phyloP scores from a whole-genome alignment of 2,113 vertebrate species.

The Indicator indicator region DNA sequence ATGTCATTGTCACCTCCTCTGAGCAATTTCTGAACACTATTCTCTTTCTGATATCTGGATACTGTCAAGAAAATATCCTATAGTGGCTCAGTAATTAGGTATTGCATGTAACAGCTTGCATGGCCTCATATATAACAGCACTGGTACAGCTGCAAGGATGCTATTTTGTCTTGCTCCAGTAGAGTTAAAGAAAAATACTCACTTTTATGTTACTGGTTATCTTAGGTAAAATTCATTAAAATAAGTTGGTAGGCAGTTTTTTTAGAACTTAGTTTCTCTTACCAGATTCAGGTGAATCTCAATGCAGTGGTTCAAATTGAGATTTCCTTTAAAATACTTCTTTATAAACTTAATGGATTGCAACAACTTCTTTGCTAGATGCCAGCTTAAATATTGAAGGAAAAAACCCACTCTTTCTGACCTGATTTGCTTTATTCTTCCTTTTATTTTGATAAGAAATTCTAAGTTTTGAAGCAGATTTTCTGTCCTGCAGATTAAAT shows the following conservation, averaged over 20 bases:
- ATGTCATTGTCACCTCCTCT: neutral
- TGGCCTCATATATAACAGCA: accelerated
- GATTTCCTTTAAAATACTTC: neutral
- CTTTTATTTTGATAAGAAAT: slow-evolving; percentile 6
- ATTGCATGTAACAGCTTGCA: neutral
- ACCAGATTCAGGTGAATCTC: neutral
- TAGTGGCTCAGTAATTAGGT: accelerated
- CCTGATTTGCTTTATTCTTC: neutral
- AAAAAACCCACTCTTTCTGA: accelerated
- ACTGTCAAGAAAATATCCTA: neutral
- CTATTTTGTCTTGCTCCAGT: neutral
- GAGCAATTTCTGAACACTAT: neutral
- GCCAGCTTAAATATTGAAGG: neutral
- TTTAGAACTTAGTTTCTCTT: neutral
- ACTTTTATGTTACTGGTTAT: neutral
- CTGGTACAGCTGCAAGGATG: neutral
- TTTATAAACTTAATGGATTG: neutral
- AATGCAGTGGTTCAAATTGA: neutral
- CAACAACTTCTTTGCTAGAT: neutral
- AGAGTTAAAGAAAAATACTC: neutral
- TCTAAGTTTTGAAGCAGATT: neutral
- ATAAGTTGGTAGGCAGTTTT: neutral
- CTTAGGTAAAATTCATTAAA: neutral
- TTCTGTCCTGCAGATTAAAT: neutral
- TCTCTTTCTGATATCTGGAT: neutral